Evolutionary conservation across 1,140 invertebrate species (phyloP).

Genomic region (Spodoptera litura): DNA sequence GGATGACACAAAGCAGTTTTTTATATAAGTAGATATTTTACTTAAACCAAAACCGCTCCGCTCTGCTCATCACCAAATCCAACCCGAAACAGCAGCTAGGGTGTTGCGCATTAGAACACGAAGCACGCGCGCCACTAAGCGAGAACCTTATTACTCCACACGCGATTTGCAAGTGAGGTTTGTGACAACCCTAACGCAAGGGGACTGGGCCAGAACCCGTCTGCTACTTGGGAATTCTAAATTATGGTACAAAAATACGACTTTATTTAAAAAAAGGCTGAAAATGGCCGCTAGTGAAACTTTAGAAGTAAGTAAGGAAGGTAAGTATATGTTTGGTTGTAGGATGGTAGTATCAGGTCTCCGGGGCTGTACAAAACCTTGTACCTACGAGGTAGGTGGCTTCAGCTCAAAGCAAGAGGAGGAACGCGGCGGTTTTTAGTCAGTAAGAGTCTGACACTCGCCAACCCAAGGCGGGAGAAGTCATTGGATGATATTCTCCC

Average conservation of each 20-base stretch:
- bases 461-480: too few species aligned
- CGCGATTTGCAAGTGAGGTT: slow-evolving; percentile 47
- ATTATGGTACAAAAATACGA: slow-evolving; percentile 2
- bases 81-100: not conserved
- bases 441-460: too few species aligned
- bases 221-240: slow-evolving; percentile 16
- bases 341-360: too few species aligned
- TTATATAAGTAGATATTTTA: too few species aligned
- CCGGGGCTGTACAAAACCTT: too few species aligned
- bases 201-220: not conserved
- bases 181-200: slow-evolving; percentile 39
- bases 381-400: too few species aligned
- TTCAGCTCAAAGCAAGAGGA: too few species aligned
- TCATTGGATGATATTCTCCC: too few species aligned
- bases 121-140: slow-evolving; percentile 51
- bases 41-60: slow-evolving; percentile 3
- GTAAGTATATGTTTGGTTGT: too few species aligned
- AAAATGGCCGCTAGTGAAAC: not conserved
- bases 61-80: slow-evolving; percentile 39
- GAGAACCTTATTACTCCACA: slow-evolving; percentile 48
- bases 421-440: too few species aligned
- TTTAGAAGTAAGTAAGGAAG: not conserved
- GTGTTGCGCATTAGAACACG: slow-evolving; percentile 45
- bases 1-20: too few species aligned
- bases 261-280: not conserved